Evolutionary conservation across 2,113 vertebrate genomes (phyloP), one percentile per base, ranked within the genome.

Genomic region (Trochalopteron elliotii): DNA sequence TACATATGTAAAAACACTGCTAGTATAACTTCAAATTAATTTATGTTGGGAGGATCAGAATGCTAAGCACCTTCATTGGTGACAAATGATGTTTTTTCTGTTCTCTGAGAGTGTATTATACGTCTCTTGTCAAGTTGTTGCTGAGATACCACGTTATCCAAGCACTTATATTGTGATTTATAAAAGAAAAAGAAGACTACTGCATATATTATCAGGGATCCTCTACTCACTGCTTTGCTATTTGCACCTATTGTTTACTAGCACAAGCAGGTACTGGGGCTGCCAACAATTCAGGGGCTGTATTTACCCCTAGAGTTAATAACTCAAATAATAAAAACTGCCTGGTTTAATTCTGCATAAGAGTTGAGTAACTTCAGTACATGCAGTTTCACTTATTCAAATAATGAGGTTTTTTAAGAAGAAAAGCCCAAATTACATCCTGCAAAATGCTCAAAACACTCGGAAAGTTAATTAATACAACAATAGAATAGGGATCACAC

Each of bases 61-160:
- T 98, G 89, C 96, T 98, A 97, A 98, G 95, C 92, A 97, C 96
- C 94, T 97, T 97, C 93, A 96, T 68, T 93, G 74, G 94, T 97
- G 92, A 96, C 96, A 97, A 98, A 96, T 78, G 28, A 84, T 94
- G 83, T 86, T 93, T 92, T 69, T 91, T 70, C 95, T 96, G 17
- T 96, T 98, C 96, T 97, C 94, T 68, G 87, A 97, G 90, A 97
- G 80, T 91, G 42, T 93, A 96, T 98, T 98, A 97, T 97, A 97
- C 50, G 60, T 98, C 97, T 98, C 96, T 96, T 98, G 89, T 98
- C 97, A 97, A 98, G 97, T 97, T 98, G 97, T 98, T 98, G 97
- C 97, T 60, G 95, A 97, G 97, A 96, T 98, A 98, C 95, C 89
- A 63, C 56, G 53, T 96, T 97, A 98, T 94, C 95, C 93, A 93